Evolutionary conservation across 2,113 vertebrate species (phyloP), one percentile per base, ranked within the genome.

Genomic region (Rhabdornis inornatus): DNA sequence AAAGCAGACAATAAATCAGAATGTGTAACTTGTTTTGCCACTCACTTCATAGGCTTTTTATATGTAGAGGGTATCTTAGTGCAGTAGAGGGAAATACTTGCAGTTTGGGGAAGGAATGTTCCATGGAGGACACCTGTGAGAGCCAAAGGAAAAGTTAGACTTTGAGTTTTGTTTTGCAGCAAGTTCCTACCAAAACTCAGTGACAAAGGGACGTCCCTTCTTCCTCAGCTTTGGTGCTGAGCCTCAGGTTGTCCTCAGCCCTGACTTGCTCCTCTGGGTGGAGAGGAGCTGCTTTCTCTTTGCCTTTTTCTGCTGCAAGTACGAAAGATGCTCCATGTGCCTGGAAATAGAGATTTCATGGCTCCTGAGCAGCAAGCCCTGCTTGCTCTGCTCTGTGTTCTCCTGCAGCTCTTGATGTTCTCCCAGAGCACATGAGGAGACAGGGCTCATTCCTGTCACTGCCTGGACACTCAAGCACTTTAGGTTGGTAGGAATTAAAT

Each of bases 1-100:
- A 98, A 97, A 74, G 31, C 89, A 95, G 92, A 95, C 92, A 94
- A 93, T 97, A 97, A 97, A 97, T 97, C 97, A 96, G 93, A 94
- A 83, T 6, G 15, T 65, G 57, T 90, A 92, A 94, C 70, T 97
- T 92, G 52, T 93, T 96, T 90, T 92, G 89, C 66, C 95, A 96
- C 93, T 95, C 91, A 87, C 55, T 94, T 89, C 72, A 89, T 90
- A 85, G 95, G 95, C 87, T 87, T 96, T 92, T 95, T 88, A 68
- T 83, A 56, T 30, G 30, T 50, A 78, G 81, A 72, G 11, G 10
- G 50, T 72, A 40, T 76, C 75, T 94, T 74, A 70, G 87, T 65
- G 55, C 63, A 40, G 33, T 28, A 77, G 56, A 61, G 61, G 53
- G 71, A 84, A 95, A 79, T 31, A 71, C 57, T 91, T 50, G 13